Evolutionary conservation across 92 coral and sea anemone species (phyloP).

Genomic region (Ricordea florida): DNA sequence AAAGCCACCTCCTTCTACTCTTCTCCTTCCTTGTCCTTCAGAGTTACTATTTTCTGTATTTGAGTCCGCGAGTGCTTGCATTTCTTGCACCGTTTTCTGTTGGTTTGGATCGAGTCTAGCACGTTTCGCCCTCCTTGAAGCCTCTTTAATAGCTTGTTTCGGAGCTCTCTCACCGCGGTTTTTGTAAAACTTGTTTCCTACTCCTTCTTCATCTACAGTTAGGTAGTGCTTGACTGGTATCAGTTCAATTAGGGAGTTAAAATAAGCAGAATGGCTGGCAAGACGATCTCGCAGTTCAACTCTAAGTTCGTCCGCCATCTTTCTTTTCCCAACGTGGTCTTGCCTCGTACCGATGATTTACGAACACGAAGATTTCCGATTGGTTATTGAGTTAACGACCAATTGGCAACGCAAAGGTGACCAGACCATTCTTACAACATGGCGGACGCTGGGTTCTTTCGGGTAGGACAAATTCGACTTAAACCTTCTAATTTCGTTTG

Average conservation of each 20-base stretch:
- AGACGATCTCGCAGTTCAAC: slow-evolving; percentile 66
- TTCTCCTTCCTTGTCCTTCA: slow-evolving; percentile 33
- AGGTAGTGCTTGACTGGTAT: slow-evolving; percentile 85
- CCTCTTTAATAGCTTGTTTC: slow-evolving; percentile 90
- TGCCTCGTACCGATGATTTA: slow-evolving; percentile 36
- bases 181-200: slow-evolving; percentile 71
- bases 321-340: slow-evolving; percentile 34
- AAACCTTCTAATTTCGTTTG: not conserved
- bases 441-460: slow-evolving; percentile 99
- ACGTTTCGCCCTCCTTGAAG: slow-evolving; percentile 87
- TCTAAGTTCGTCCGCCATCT: slow-evolving; percentile 86
- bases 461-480: slow-evolving; percentile 55
- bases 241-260: slow-evolving; percentile 84
- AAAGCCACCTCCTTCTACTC: slow-evolving; percentile 30
- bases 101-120: slow-evolving; percentile 84
- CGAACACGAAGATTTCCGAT: slow-evolving; percentile 24
- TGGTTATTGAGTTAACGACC: slow-evolving; percentile 42
- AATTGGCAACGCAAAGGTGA: not conserved
- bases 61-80: slow-evolving; percentile 62
- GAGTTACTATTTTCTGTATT: not conserved
- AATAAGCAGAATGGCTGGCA: slow-evolving; percentile 85
- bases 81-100: slow-evolving; percentile 80
- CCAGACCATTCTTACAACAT: slow-evolving; percentile 59
- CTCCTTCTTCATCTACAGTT: slow-evolving; percentile 80
- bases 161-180: slow-evolving; percentile 84